phyloP scores from a whole-genome alignment of 2,797 vertebrate genomes.

The Galagoides demidoff region DNA sequence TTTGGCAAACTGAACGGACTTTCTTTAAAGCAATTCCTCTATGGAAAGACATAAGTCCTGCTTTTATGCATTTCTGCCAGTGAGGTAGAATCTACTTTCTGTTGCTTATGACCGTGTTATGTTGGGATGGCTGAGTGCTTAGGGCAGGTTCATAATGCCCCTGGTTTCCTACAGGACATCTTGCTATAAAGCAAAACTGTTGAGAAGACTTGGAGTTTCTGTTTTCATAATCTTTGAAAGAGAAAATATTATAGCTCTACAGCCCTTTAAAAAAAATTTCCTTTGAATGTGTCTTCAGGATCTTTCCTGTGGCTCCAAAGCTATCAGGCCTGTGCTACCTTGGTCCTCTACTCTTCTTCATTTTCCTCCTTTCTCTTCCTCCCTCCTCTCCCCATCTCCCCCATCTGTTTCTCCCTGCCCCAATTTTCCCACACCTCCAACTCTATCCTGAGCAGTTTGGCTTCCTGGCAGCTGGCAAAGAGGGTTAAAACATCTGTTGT shows the following conservation, averaged over 20 bases:
- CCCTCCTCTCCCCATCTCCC: not conserved
- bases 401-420: not conserved
- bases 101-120: conserved; percentile 70
- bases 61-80: conserved; percentile 73
- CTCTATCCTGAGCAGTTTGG: not conserved
- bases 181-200: not conserved
- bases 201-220: not conserved
- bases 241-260: not conserved
- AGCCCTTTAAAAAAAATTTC: not conserved
- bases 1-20: conserved; percentile 69
- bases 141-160: conserved; percentile 67
- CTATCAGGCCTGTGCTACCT: not conserved
- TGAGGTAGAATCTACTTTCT: conserved; percentile 68
- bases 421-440: not conserved
- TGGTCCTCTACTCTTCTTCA: not conserved
- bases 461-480: not conserved
- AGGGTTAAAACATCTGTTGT: not conserved
- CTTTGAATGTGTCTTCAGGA: not conserved
- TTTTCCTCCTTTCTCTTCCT: not conserved
- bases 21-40: not conserved
- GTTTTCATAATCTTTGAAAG: not conserved
- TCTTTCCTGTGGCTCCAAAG: not conserved
- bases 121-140: conserved; percentile 30
- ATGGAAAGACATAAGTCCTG: conserved; percentile 57
- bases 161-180: conserved; percentile 69